Evolutionary conservation across 23 tunicate species (phyloP), one percentile per base, ranked within the genome.

Genomic region (Trididemnum nubilum): DNA sequence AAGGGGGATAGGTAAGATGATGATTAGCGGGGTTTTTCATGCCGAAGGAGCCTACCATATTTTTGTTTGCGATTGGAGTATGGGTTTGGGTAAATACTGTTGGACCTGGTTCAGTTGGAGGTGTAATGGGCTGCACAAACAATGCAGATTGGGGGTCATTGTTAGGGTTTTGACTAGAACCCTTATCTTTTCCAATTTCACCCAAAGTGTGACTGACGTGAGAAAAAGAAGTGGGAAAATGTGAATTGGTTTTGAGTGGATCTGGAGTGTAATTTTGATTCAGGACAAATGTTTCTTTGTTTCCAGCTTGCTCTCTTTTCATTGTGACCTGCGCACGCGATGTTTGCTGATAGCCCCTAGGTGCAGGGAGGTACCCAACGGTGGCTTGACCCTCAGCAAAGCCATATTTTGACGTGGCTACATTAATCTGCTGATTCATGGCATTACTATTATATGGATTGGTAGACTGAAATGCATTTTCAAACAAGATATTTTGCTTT

Each of bases 381-480:
- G 74, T 67, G 37, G 74, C 74, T 67, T 67, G 74, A 31, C 74
- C 74, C 33, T 67, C 74, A 4, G 38, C 5, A 67, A 67, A 67
- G 9, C 74, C 74, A 5, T 22, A 26, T n/a, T 61, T 61, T 12
- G 26, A 21, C 5, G 67, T 3, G n/a, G 18, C 18, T 12, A 26
- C 12, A 44, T 44, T 15, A 9, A 44, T 7, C 15, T 9, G 54
- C 54, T 44, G 54, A 44, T 44, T 7, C 54, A 44, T 7, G 15
- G 54, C 12, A 44, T 44, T 44, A 44, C 54, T 15, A 9, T 44
- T 15, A 15, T 44, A 44, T 9, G 12, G 9, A 15, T 44, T 44
- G 15, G 54, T 15, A 7, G 9, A 7, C 12, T 44, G 15, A 44
- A 7, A 44, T 7, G 54, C 54, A 7, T 9, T 9, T 44, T 44